Conservation (phyloP, 2,113 vertebrate genomes). For the Poecile atricapillus region DNA sequence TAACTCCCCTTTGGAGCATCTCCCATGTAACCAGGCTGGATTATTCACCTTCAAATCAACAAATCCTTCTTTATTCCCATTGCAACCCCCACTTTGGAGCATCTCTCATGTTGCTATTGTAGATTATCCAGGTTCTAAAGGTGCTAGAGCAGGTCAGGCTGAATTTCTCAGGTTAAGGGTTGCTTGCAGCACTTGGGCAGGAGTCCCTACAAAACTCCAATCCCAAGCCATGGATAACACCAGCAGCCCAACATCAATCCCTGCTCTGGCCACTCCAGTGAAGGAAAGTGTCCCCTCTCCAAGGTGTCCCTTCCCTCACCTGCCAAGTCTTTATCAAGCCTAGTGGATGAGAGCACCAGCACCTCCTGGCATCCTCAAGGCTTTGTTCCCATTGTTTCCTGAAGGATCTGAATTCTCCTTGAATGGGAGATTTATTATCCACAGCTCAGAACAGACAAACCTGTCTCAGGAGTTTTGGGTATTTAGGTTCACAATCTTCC, state of each 20-base stretch:
- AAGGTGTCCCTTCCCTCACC: neutral
- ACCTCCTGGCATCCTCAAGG: neutral
- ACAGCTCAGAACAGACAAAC: neutral
- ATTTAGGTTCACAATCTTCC: neutral
- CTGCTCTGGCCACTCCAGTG: neutral
- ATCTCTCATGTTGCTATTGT: neutral
- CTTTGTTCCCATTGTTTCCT: neutral
- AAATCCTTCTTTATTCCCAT: too few species aligned
- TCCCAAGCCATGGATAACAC: neutral
- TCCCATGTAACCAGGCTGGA: neutral
- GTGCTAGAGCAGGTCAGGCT: neutral
- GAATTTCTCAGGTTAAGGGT: neutral
- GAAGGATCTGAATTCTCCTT: neutral
- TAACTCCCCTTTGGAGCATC: fast-evolving
- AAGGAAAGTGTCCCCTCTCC: neutral
- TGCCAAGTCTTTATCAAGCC: neutral
- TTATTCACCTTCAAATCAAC: neutral
- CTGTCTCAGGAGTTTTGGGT: neutral
- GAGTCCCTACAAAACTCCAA: neutral
- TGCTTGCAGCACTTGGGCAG: fast-evolving
- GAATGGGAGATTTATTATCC: neutral
- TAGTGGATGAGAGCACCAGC: neutral
- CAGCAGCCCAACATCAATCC: neutral
- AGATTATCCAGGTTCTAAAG: neutral
- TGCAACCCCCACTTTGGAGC: neutral